Evolutionary conservation across 2,113 vertebrate species (phyloP), one percentile per base, ranked within the genome.

Genomic region (Oncorhynchus nerka): DNA sequence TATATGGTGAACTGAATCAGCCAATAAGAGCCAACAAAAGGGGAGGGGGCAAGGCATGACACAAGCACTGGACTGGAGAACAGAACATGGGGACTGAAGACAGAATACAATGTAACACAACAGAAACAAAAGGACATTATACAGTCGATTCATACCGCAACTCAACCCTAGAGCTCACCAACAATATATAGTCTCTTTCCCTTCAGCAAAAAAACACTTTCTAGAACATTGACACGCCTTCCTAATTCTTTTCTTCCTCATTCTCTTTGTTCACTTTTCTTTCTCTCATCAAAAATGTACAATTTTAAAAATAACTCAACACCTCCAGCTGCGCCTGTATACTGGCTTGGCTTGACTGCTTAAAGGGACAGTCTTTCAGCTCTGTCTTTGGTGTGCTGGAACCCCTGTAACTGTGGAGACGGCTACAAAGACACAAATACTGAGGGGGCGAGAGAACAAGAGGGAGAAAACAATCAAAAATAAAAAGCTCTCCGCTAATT

Each of bases 361-460:
- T 92, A 89, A 93, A 93, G 91, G 92, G 86, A 91, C 90, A 88
- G 89, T 92, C 89, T 45, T 45, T 88, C 78, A 68, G 67, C 75
- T 91, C 90, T 79, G 90, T 92, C 92, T 94, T 94, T 94, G 92
- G 93, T 92, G 39, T 45, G 89, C 89, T 90, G 88, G 82, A 91
- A 91, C 84, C 86, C 13, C 75, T 85, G 88, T 85, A 80, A 77
- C 64, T 78, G 78, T 83, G 55, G 77, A 76, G 75, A 84, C 75
- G 39, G 39, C 39, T 39, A 9, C 39, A 39, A 71, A 75, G 77
- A 88, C 75, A 81, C 24, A 75, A 83, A 84, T 88, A 84, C 85
- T 86, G 74, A 91, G 85, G 78, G 83, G 79, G 57, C 87, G 72
- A 55, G 32, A 30, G 79, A 45, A 45, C 39, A 45, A 45, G 83